A percentile compares a stretch with the other conserved stretches of the same genome.
Evolutionary conservation across 2,888 invertebrate species (phyloP).

Genomic region (Monoplex corrugatus): DNA sequence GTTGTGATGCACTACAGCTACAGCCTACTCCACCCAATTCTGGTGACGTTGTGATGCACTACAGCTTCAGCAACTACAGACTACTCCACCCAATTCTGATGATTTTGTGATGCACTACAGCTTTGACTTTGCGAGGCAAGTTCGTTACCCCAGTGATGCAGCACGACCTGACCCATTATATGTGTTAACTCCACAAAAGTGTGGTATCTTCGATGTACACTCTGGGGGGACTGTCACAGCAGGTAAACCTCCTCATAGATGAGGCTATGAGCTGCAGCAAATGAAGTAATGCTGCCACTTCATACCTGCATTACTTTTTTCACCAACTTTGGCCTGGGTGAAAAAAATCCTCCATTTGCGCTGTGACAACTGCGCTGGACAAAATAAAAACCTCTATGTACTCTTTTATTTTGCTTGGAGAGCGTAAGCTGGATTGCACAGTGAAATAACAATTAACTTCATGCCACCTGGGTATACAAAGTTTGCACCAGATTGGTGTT

Average conservation of each 20-base stretch:
- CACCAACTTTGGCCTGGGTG: slow-evolving; percentile 48
- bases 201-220: slow-evolving; percentile 56
- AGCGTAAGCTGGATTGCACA: not conserved
- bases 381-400: slow-evolving; percentile 50
- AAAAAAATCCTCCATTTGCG: slow-evolving; percentile 2
- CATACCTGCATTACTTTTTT: slow-evolving; percentile 51
- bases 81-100: too few species aligned
- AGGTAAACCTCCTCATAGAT: slow-evolving; percentile 62
- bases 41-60: too few species aligned
- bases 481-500: not conserved
- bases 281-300: slow-evolving; percentile 49
- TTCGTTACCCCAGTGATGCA: slow-evolving; percentile 60
- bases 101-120: slow-evolving; percentile 50
- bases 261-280: slow-evolving; percentile 54
- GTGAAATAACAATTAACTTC: not conserved
- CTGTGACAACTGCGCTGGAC: slow-evolving; percentile 39
- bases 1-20: too few species aligned
- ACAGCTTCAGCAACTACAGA: too few species aligned
- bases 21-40: too few species aligned
- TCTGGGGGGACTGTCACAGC: slow-evolving; percentile 51
- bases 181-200: slow-evolving; percentile 63
- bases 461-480: slow-evolving; percentile 24
- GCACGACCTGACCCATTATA: slow-evolving; percentile 63
- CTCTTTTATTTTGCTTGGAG: slow-evolving; percentile 11
- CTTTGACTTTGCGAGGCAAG: slow-evolving; percentile 64